phyloP scores from a whole-genome alignment of 2,797 vertebrate genomes.

The Sebastes vulpes region DNA sequence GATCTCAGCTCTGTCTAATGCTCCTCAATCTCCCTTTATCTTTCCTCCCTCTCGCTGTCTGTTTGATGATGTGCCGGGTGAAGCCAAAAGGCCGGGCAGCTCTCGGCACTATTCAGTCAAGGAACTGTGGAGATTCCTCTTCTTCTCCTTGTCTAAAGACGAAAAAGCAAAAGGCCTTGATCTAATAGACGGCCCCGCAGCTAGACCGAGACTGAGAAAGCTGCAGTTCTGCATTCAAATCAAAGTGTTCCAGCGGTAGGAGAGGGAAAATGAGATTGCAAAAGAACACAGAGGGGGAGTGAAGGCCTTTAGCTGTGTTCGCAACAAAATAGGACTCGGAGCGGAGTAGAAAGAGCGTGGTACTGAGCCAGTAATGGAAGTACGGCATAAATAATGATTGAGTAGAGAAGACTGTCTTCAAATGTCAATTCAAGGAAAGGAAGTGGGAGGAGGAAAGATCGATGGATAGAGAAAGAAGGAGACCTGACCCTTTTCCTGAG shows the following conservation, averaged over 20 bases:
- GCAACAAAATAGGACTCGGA: conserved; percentile 48
- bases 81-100: conserved; percentile 51
- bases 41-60: conserved; percentile 46
- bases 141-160: conserved; percentile 63
- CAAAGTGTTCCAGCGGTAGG: conserved; percentile 58
- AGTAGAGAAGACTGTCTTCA: neutral
- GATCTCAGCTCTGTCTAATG: conserved; percentile 64
- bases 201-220: conserved; percentile 42
- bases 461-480: neutral
- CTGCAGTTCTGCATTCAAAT: conserved; percentile 70
- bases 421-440: neutral
- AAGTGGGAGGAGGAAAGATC: neutral
- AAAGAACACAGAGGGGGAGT: conserved; percentile 33
- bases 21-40: conserved; percentile 50
- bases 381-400: conserved; percentile 19
- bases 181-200: conserved; percentile 66
- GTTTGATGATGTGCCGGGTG: conserved; percentile 66
- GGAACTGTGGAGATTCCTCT: conserved; percentile 53
- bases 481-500: neutral
- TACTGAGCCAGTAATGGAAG: conserved; percentile 24
- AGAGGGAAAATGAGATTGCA: conserved; percentile 64
- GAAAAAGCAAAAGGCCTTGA: conserved; percentile 66
- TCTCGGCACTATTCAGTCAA: conserved; percentile 53
- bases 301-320: conserved; percentile 51
- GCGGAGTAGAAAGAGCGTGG: conserved; percentile 1